These are phyloP conservation scores for Peromyscus aztecus DNA, from an alignment of 2,797 vertebrate genomes.

Conservation along the genomic window DNA sequence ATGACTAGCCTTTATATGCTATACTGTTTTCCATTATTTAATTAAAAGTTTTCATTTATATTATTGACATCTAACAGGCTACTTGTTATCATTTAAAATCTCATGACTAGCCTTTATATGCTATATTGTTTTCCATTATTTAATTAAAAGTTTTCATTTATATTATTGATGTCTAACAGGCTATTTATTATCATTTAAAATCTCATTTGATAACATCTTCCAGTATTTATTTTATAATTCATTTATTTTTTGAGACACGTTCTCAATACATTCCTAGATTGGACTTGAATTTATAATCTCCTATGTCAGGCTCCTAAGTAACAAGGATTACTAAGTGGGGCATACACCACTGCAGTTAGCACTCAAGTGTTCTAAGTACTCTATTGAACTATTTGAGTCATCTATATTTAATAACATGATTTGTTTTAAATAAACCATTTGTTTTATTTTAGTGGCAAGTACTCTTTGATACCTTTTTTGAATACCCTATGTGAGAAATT, in stretches of 20 bases:
- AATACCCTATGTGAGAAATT: neutral
- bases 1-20: neutral
- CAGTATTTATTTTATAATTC: neutral
- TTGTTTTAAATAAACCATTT: neutral
- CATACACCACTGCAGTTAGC: neutral
- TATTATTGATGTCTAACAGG: neutral
- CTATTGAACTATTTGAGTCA: neutral
- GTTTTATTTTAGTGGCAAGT: neutral
- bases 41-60: neutral
- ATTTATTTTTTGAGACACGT: neutral
- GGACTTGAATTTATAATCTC: neutral
- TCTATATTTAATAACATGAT: neutral
- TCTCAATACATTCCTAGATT: neutral
- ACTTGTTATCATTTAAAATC: neutral
- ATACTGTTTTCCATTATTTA: neutral
- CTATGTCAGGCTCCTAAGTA: neutral
- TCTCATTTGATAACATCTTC: neutral
- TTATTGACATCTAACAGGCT: neutral
- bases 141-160: neutral
- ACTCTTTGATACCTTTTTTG: neutral
- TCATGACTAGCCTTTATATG: neutral
- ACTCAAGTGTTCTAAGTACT: neutral
- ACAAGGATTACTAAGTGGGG: neutral
- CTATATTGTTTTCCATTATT: neutral
- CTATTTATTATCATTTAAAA: neutral